Evolutionary conservation across 2,888 invertebrate genomes (phyloP).

Genomic region (Eueremaeus valkanovi): DNA sequence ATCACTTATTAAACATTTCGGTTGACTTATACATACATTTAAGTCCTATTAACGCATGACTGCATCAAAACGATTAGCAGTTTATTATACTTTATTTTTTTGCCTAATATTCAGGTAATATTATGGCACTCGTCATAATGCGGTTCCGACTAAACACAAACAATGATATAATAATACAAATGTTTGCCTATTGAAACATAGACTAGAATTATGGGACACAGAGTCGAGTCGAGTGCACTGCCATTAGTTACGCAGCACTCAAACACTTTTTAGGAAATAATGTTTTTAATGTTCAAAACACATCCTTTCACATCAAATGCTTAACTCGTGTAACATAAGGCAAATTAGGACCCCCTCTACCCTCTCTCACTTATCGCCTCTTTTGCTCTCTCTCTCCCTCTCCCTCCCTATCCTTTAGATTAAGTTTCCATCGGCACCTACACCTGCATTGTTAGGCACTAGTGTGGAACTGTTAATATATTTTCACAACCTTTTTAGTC

Average conservation of each 20-base stretch:
- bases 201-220: not conserved
- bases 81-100: not conserved
- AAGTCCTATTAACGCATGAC: not conserved
- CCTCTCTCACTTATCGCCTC: not conserved
- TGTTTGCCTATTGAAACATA: conserved; percentile 7
- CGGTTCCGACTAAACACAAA: conserved; percentile 6
- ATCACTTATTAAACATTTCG: conserved; percentile 16
- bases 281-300: conserved; percentile 27
- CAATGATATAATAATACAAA: conserved; percentile 11
- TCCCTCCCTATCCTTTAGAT: not conserved
- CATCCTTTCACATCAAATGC: conserved; percentile 7
- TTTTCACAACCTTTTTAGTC: not conserved
- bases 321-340: conserved; percentile 25
- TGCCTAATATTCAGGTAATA: not conserved
- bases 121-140: conserved; percentile 26
- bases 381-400: not conserved
- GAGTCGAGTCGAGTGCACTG: not conserved
- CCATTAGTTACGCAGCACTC: conserved; percentile 27
- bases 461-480: conserved; percentile 25
- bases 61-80: not conserved
- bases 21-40: not conserved
- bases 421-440: conserved; percentile 4
- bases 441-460: conserved; percentile 34
- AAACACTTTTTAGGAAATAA: conserved; percentile 18
- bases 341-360: not conserved